These are phyloP conservation scores for Ceratosolen fusciceps DNA, from an alignment of 1,140 invertebrate genomes.

Conservation along the genomic window DNA sequence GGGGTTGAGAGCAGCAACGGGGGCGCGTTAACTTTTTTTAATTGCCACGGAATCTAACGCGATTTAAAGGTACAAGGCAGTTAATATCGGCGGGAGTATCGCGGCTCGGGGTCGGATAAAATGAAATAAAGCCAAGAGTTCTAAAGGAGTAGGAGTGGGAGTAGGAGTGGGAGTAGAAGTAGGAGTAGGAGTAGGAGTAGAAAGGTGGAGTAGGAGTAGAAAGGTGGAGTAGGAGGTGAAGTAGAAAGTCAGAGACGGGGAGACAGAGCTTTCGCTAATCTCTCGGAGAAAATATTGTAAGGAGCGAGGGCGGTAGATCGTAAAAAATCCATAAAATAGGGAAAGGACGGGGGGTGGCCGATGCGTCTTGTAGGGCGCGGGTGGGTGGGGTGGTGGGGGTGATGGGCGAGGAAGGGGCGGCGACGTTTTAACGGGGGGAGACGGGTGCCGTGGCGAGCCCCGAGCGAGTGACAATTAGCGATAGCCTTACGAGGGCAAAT, in stretches of 20 bases:
- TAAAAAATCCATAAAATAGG: conserved; percentile 44
- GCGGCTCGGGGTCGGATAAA: too few relatives aligned
- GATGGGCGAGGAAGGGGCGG: neutral
- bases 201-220: neutral
- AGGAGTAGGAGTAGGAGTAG: neutral
- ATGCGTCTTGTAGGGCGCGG: too few relatives aligned
- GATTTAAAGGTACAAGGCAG: too few relatives aligned
- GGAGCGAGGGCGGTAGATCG: neutral
- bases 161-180: neutral
- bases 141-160: neutral
- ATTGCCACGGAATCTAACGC: too few relatives aligned
- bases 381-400: too few relatives aligned
- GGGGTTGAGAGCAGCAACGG: too few relatives aligned
- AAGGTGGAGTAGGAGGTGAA: conserved; percentile 31
- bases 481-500: conserved; percentile 24
- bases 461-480: conserved; percentile 32
- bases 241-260: neutral
- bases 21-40: too few relatives aligned
- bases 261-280: conserved; percentile 12
- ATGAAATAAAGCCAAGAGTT: neutral
- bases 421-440: neutral
- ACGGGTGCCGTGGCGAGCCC: neutral
- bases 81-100: too few relatives aligned
- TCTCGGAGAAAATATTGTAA: neutral
- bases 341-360: conserved; percentile 5